phyloP scores from a whole-genome alignment of 1,140 invertebrate genomes.

The Meloidogyne floridensis region DNA sequence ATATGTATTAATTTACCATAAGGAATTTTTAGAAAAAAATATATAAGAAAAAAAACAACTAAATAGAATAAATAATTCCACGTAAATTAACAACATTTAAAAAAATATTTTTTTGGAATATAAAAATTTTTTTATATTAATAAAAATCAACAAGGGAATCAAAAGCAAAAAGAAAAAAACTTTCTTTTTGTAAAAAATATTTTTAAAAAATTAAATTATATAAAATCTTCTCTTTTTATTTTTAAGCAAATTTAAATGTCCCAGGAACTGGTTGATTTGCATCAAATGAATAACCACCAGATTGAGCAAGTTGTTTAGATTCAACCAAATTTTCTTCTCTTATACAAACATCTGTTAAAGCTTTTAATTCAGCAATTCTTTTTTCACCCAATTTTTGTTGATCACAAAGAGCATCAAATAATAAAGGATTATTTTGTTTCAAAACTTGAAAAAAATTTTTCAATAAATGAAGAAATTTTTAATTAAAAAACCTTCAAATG shows the following conservation, averaged over 20 bases:
- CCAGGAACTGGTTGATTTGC: constrained; percentile 33
- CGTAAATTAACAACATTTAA: no score
- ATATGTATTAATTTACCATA: no score
- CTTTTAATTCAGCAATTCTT: constrained; percentile 34
- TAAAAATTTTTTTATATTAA: no score
- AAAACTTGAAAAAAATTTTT: constrained; percentile 35
- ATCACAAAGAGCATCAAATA: constrained; percentile 36
- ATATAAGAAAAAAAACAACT: no score
- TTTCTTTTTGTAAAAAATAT: background rate
- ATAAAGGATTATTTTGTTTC: constrained; percentile 23
- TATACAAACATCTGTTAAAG: constrained; percentile 43
- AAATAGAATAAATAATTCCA: no score
- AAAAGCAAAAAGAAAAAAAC: background rate
- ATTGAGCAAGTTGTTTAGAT: constrained; percentile 35
- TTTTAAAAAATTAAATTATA: background rate
- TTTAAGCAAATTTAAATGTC: constrained; percentile 41
- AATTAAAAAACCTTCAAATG: constrained; percentile 27
- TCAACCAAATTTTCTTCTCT: constrained; percentile 42
- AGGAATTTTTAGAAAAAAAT: no score
- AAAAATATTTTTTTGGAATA: no score
- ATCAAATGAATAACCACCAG: constrained; percentile 51
- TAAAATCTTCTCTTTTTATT: background rate
- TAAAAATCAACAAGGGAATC: no score
- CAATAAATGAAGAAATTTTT: constrained; percentile 6
- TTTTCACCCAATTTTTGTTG: constrained; percentile 33